These are phyloP conservation scores for Diacarnus erythraeanus DNA, from an alignment of 37 sponge, comb jelly and placozoan genomes.

Conservation along the genomic window DNA sequence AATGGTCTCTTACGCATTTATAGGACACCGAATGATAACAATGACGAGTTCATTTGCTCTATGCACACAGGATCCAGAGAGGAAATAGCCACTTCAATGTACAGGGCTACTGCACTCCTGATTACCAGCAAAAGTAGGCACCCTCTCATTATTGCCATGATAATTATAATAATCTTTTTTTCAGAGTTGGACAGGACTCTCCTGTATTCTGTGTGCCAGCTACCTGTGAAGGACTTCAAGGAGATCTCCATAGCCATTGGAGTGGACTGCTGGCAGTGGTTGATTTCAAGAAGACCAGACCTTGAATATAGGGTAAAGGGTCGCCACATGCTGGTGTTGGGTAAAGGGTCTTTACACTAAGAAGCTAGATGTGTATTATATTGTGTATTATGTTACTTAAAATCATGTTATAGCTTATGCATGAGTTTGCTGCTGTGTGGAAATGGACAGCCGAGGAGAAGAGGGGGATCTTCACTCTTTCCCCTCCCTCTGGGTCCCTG, in stretches of 20 bases:
- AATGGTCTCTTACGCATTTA: background rate
- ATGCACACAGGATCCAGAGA: slow-evolving; percentile 9
- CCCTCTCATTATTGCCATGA: background rate
- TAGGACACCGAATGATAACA: background rate
- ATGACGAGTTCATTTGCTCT: background rate
- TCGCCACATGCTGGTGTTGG: background rate
- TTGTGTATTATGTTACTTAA: background rate
- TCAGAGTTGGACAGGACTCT: slow-evolving; percentile 17
- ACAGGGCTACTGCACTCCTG: slow-evolving; percentile 51
- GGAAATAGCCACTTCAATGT: slow-evolving; percentile 40
- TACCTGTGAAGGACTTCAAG: slow-evolving; percentile 66
- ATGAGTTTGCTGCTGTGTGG: slow-evolving; percentile 58
- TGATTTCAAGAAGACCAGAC: slow-evolving; percentile 59
- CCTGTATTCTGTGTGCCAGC: slow-evolving; percentile 43
- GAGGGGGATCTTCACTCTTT: slow-evolving; percentile 52
- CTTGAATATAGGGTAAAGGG: slow-evolving; percentile 59
- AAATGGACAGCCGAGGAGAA: slow-evolving; percentile 42
- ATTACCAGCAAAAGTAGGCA: slow-evolving; percentile 33
- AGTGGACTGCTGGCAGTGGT: slow-evolving; percentile 83
- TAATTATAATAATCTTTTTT: background rate
- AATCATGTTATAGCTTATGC: slow-evolving; percentile 30
- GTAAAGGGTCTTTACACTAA: no score
- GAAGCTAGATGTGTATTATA: no score
- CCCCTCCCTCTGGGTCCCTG: slow-evolving; percentile 3
- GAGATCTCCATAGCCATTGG: slow-evolving; percentile 54